phyloP scores from a whole-genome alignment of 1,140 invertebrate genomes.

The Pogonomyrmex barbatus region DNA sequence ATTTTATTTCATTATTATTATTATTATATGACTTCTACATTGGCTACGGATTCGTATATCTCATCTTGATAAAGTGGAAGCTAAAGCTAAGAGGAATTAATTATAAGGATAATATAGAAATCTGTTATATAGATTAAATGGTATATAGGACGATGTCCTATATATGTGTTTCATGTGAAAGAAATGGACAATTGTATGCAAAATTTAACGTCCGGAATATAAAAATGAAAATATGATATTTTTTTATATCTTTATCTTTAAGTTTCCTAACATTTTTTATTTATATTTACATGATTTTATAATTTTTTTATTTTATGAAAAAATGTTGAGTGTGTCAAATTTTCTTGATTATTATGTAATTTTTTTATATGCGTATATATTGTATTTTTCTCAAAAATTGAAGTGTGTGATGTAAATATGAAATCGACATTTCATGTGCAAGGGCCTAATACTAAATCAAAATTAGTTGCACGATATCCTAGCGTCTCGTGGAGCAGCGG shows the following conservation, averaged over 20 bases:
- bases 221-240: constrained; percentile 16
- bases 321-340: background rate
- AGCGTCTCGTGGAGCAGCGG: constrained; percentile 28
- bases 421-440: constrained; percentile 54
- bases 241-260: constrained; percentile 26
- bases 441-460: constrained; percentile 54
- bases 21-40: constrained; percentile 10
- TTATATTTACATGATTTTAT: background rate
- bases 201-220: constrained; percentile 43
- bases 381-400: background rate
- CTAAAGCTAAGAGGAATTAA: background rate
- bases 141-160: background rate
- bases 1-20: constrained; percentile 13
- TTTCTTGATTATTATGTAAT: background rate
- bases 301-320: background rate
- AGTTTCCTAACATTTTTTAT: background rate
- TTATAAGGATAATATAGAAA: constrained; percentile 30
- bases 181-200: background rate
- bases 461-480: constrained; percentile 43
- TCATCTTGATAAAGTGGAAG: background rate
- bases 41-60: background rate
- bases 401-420: background rate
- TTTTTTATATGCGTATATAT: background rate
- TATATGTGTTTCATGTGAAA: constrained; percentile 6
- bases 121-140: background rate